Percentiles rank a stretch among this genome's conserved stretches.
phyloP scores from a whole-genome alignment of 2,797 vertebrate genomes.

The Gobio occitaniae region DNA sequence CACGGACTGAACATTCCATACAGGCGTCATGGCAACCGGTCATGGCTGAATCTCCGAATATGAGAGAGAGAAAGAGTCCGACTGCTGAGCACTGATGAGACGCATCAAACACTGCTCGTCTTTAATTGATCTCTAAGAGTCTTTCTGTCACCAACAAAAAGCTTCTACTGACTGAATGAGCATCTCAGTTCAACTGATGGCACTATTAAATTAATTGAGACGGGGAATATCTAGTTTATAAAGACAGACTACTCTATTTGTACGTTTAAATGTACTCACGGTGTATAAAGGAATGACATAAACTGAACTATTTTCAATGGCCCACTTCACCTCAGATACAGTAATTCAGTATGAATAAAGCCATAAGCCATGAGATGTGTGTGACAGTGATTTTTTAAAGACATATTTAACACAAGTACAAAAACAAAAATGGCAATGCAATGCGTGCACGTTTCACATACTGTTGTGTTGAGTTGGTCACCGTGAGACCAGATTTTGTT shows the following conservation, averaged over 20 bases:
- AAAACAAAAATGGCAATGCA: background rate
- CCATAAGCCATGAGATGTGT: background rate
- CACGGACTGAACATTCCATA: slow-evolving; percentile 72
- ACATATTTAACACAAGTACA: background rate
- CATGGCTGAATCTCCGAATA: slow-evolving; percentile 69
- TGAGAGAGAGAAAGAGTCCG: slow-evolving; percentile 25
- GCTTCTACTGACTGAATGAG: slow-evolving; percentile 59
- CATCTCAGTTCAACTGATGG: slow-evolving; percentile 50
- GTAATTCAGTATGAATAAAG: background rate
- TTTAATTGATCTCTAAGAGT: slow-evolving; percentile 57
- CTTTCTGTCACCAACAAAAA: slow-evolving; percentile 48
- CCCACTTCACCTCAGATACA: background rate
- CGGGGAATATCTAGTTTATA: slow-evolving; percentile 7
- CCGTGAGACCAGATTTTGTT: too few species aligned
- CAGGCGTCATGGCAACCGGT: slow-evolving; percentile 80
- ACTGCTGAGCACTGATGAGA: slow-evolving; percentile 57
- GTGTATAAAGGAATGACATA: background rate
- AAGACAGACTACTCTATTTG: background rate
- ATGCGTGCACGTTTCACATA: background rate
- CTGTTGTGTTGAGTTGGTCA: background rate
- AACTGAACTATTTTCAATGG: background rate
- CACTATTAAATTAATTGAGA: slow-evolving; percentile 48
- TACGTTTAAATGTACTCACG: background rate
- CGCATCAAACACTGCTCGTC: slow-evolving; percentile 48
- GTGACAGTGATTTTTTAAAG: background rate